A percentile compares a stretch with the other conserved stretches of the same genome.
phyloP scores from a whole-genome alignment of 1,140 invertebrate genomes.

The Pogonomyrmex barbatus region DNA sequence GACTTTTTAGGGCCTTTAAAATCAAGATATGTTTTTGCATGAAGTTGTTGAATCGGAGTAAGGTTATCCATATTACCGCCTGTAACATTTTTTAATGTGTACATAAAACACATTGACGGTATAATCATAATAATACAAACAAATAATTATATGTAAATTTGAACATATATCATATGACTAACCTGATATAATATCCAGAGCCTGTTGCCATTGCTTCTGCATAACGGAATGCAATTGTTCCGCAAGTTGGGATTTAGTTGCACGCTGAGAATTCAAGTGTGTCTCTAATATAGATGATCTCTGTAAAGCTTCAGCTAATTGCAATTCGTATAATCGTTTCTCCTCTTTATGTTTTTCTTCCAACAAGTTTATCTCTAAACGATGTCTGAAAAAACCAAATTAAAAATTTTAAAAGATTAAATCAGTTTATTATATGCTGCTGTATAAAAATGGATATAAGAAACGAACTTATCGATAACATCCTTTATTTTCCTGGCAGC shows the following conservation, averaged over 20 bases:
- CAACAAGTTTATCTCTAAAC: slow-evolving; percentile 90
- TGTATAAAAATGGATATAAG: neutral
- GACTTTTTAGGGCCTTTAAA: slow-evolving; percentile 74
- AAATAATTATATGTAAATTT: neutral
- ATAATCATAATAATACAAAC: slow-evolving; percentile 9
- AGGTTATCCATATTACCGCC: slow-evolving; percentile 80
- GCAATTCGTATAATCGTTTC: slow-evolving; percentile 89
- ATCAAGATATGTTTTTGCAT: slow-evolving; percentile 81
- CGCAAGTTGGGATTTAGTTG: slow-evolving; percentile 89
- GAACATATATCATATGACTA: slow-evolving; percentile 44
- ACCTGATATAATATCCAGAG: slow-evolving; percentile 90
- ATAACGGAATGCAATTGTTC: slow-evolving; percentile 91
- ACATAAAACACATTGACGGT: neutral
- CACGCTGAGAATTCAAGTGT: slow-evolving; percentile 87
- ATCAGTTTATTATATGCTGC: neutral
- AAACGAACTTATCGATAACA: slow-evolving; percentile 90
- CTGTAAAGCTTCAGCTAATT: slow-evolving; percentile 89
- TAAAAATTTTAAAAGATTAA: neutral
- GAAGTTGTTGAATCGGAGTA: slow-evolving; percentile 77
- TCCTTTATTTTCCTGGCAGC: slow-evolving; percentile 90
- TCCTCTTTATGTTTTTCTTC: slow-evolving; percentile 93
- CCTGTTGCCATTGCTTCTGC: slow-evolving; percentile 93
- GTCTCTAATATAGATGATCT: slow-evolving; percentile 88
- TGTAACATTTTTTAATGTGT: slow-evolving; percentile 52
- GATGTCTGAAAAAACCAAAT: slow-evolving; percentile 87